Evolutionary conservation across 1,140 invertebrate species (phyloP).

Genomic region (Diorhabda sublineata): DNA sequence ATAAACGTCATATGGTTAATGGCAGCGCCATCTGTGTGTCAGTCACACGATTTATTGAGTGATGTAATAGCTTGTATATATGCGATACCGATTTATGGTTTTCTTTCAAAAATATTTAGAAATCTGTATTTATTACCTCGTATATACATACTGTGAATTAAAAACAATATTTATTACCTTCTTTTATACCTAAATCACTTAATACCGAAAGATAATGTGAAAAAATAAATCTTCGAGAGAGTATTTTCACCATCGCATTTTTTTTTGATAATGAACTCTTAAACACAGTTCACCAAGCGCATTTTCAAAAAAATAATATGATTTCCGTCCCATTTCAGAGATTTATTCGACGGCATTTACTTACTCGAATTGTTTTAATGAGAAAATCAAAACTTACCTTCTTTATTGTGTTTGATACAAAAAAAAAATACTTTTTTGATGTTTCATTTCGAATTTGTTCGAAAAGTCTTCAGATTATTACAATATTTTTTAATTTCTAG

Average conservation of each 20-base stretch:
- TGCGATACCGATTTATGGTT: neutral
- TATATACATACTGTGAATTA: neutral
- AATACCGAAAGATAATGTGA: neutral
- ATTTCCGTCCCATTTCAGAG: slow-evolving; percentile 8
- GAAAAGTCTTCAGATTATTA: no score
- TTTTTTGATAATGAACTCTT: neutral
- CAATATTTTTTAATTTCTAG: no score
- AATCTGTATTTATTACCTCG: neutral
- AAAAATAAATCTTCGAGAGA: neutral
- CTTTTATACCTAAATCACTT: neutral
- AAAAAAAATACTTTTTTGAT: no score
- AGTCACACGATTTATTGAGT: neutral
- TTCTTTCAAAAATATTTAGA: neutral
- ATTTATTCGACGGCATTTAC: slow-evolving; percentile 10
- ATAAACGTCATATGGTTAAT: no score
- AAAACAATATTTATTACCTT: neutral
- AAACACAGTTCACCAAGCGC: neutral
- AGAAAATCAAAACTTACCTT: neutral
- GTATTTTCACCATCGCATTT: neutral
- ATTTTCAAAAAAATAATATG: slow-evolving; percentile 11
- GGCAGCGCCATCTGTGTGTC: no score
- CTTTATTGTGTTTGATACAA: no score
- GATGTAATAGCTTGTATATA: neutral
- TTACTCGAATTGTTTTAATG: slow-evolving; percentile 11
- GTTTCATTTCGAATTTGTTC: no score